Conservation (phyloP, 2,113 vertebrate genomes). For the Mastomys coucha region DNA sequence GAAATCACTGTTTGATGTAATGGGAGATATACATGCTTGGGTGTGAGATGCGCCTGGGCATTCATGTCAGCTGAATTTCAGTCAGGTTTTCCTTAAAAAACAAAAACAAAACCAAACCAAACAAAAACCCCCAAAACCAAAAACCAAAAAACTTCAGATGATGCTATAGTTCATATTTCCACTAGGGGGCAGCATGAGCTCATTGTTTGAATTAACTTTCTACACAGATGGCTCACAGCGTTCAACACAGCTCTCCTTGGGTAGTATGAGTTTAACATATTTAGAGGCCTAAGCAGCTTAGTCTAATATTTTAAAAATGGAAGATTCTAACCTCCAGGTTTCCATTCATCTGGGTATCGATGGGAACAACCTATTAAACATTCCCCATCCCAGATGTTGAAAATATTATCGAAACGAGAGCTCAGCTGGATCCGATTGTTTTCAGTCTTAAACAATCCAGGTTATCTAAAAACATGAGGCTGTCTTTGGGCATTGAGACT, state of each 20-base stretch:
- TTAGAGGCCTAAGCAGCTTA: slow-evolving; percentile 63
- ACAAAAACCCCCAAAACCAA: not conserved
- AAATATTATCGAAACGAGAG: slow-evolving; percentile 68
- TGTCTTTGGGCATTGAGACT: slow-evolving; percentile 54
- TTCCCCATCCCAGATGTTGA: slow-evolving; percentile 72
- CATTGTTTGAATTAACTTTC: not conserved
- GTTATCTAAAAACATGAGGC: slow-evolving; percentile 49
- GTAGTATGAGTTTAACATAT: slow-evolving; percentile 20
- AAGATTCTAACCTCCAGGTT: slow-evolving; percentile 72
- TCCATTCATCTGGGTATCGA: slow-evolving; percentile 58
- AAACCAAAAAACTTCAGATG: not conserved
- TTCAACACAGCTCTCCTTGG: not conserved
- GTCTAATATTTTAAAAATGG: slow-evolving; percentile 71
- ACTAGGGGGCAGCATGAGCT: slow-evolving; percentile 63
- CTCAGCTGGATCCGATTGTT: slow-evolving; percentile 64
- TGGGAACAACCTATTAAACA: slow-evolving; percentile 65
- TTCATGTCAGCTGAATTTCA: not conserved
- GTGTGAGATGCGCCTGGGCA: not conserved
- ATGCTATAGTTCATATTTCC: not conserved
- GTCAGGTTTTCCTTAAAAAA: not conserved
- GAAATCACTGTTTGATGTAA: not conserved
- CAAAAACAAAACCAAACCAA: not conserved
- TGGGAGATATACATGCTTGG: not conserved
- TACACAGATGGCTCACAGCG: slow-evolving; percentile 59
- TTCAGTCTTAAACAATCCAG: slow-evolving; percentile 61